These are phyloP conservation scores for Pomatorhinus ruficollis DNA, from an alignment of 2,113 vertebrate genomes.

Conservation along the genomic window DNA sequence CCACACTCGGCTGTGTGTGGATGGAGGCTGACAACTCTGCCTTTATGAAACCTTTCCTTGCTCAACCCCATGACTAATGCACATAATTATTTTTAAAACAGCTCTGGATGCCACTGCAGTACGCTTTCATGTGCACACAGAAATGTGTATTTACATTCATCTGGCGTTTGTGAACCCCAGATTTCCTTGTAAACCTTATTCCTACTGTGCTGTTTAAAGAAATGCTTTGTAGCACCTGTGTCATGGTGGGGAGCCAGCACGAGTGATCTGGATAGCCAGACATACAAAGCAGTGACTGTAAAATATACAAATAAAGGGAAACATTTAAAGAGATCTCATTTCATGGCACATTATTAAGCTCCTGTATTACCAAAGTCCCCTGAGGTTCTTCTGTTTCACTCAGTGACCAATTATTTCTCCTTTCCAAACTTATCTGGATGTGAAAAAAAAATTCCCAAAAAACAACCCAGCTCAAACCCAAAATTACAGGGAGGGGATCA, in stretches of 20 bases:
- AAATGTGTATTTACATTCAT: not conserved
- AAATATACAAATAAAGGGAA: not conserved
- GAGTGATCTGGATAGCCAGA: not conserved
- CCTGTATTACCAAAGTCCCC: not conserved
- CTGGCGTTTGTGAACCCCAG: not conserved
- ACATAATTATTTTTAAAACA: conserved; percentile 64
- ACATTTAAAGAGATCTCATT: not conserved
- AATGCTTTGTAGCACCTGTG: not conserved
- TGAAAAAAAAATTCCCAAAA: not conserved
- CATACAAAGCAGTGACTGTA: not conserved
- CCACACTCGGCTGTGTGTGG: not conserved
- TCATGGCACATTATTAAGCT: not conserved
- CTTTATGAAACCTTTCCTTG: conserved; percentile 28
- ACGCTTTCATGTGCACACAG: not conserved
- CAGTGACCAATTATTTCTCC: accelerated
- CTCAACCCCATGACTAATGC: conserved; percentile 63
- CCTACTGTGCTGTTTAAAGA: not conserved
- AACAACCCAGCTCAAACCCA: not conserved
- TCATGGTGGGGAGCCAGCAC: not conserved
- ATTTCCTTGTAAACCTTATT: not conserved
- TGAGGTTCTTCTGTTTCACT: not conserved
- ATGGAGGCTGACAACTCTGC: conserved; percentile 57
- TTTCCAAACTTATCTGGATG: not conserved
- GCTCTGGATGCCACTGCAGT: conserved; percentile 26
- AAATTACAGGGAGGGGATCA: accelerated